Evolutionary conservation across 1,140 invertebrate species (phyloP), one percentile per base, ranked within the genome.

Genomic region (Drosophila tsacasi): DNA sequence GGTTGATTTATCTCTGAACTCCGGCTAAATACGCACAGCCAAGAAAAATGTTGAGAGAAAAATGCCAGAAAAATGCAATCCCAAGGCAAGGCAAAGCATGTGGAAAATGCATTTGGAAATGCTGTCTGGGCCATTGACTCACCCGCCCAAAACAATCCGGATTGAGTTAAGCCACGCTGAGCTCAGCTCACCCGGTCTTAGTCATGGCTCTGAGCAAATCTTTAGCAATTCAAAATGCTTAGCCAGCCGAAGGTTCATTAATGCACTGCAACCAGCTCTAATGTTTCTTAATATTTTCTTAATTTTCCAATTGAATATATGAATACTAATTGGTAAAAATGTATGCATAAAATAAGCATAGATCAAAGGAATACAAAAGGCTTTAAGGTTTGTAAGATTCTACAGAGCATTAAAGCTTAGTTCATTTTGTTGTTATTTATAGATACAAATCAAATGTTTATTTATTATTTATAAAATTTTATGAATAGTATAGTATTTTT

Each of bases 121-220:
- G 42, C 35, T 72, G 42, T 32, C 49, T 69, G 81, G 67, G 81
- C 76, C 81, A 84, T 84, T 84, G 81, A 84, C 81, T 84, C 81
- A 84, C 71, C 76, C 49, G 52, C 35, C 44, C 52, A 42, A 40
- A 60, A 76, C 49, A 46, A 55, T 71, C 67, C 69, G 35, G 42
- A 30, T 54, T 23, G 7, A 37, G 30, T 25, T 46, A 21, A 55
- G 54, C 52, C 15, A 10, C 23, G 32, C 32, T 37, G 15, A 19
- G 81, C 58, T 83, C 71, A 85, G 68, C 79, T 81, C 78, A 81
- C 47, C 61, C 52, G 52, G 57, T 58, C 71, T 85, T 79, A 81
- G 37, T 85, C 83, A 85, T 74, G 60, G 42, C 37, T 55, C 25
- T 68, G 63, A 19, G 30, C 67, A 73, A 55, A 40, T 73, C 55